Evolutionary conservation across 2,113 vertebrate species (phyloP).

Genomic region (Pampusana beccarii): DNA sequence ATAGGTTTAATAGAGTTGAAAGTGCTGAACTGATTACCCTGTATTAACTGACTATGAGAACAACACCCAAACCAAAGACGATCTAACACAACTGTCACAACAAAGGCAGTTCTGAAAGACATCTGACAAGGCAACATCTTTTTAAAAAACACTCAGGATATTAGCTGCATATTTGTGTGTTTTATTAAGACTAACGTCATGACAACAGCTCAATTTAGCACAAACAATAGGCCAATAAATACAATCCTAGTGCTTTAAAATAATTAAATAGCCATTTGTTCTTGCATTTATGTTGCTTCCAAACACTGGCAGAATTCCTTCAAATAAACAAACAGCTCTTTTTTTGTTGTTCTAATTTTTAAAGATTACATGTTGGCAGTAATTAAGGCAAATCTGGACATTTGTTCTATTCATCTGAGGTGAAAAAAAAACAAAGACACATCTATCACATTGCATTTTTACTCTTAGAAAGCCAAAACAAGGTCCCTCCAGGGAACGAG

Average conservation of each 20-base stretch:
- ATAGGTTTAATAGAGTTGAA: background rate
- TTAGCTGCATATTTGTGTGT: constrained; percentile 13
- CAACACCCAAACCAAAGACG: background rate
- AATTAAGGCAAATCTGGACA: background rate
- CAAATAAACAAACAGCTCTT: constrained; percentile 14
- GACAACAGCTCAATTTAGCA: constrained; percentile 40
- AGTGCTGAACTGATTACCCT: background rate
- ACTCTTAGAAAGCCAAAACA: constrained; percentile 13
- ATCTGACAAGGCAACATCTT: background rate
- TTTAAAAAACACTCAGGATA: constrained; percentile 18
- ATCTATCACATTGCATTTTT: background rate
- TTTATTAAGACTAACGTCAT: constrained; percentile 20
- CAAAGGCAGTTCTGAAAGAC: background rate
- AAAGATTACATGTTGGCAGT: constrained; percentile 14
- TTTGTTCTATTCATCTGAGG: constrained; percentile 15
- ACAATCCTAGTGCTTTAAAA: constrained; percentile 27
- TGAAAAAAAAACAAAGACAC: background rate
- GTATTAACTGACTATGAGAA: background rate
- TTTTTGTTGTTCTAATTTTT: background rate
- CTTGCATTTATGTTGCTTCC: constrained; percentile 24
- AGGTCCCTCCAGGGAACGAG: background rate
- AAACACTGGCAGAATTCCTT: constrained; percentile 41
- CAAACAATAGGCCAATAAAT: constrained; percentile 43
- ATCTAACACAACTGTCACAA: background rate
- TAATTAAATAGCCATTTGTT: constrained; percentile 35